These are phyloP conservation scores for Condylura cristata DNA, from an alignment of 2,113 vertebrate species.

Conservation along the genomic window DNA sequence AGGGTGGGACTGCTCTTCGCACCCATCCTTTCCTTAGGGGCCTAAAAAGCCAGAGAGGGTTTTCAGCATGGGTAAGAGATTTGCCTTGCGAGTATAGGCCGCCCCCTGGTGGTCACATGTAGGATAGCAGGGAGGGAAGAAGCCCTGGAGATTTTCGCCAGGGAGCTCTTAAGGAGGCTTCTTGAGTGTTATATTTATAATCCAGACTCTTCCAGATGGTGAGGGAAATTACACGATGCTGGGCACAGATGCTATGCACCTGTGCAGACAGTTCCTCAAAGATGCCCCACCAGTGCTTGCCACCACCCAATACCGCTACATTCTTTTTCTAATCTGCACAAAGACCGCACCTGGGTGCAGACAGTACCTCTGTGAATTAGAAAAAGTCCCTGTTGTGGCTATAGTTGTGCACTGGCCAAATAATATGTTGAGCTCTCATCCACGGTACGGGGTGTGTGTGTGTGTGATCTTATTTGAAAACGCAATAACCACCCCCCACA, in stretches of 20 bases:
- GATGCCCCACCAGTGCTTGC: not conserved
- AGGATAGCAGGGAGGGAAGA: not conserved
- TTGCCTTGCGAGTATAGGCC: not conserved
- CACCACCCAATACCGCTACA: not conserved
- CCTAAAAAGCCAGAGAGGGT: not conserved
- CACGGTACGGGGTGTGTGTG: too few species aligned
- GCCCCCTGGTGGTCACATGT: slow-evolving; percentile 38
- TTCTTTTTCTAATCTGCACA: not conserved
- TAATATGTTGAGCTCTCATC: not conserved
- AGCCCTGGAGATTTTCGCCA: not conserved
- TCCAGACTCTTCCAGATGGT: not conserved
- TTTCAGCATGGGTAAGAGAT: not conserved
- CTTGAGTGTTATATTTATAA: not conserved
- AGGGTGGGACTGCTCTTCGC: too few species aligned
- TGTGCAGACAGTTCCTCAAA: not conserved
- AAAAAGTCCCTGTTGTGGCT: not conserved
- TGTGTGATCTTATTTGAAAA: not conserved
- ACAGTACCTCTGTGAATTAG: not conserved
- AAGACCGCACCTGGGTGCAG: not conserved
- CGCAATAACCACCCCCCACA: too few species aligned
- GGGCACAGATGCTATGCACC: not conserved
- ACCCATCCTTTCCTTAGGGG: not conserved
- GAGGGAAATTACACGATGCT: not conserved
- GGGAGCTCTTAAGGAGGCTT: not conserved
- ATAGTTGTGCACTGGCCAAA: not conserved